Percentiles rank a stretch among this genome's conserved stretches.
Evolutionary conservation across 1,140 invertebrate species (phyloP).

Genomic region (Pachyrhynchus sulphureomaculatus): DNA sequence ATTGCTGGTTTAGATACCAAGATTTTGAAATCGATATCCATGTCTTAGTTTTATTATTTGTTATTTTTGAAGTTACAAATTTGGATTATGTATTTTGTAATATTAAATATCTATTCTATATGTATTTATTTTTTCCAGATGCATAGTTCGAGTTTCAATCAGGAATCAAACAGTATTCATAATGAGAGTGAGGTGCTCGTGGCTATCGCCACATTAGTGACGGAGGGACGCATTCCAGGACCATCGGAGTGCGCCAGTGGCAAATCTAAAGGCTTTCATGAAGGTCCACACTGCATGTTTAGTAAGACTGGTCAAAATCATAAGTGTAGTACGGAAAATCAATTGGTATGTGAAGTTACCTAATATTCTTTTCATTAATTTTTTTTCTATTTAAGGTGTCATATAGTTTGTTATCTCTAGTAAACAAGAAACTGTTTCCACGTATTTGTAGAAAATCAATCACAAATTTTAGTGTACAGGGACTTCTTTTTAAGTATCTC

Average conservation of each 20-base stretch:
- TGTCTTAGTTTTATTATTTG: too few relatives aligned
- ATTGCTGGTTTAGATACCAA: too few relatives aligned
- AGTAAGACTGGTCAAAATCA: slow-evolving; percentile 53
- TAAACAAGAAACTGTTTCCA: too few relatives aligned
- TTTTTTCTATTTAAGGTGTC: not conserved
- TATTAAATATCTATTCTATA: too few relatives aligned
- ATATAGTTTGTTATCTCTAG: too few relatives aligned
- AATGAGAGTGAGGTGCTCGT: slow-evolving; percentile 58
- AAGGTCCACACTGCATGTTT: slow-evolving; percentile 71
- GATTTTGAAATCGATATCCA: too few relatives aligned
- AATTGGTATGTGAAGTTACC: slow-evolving; percentile 54
- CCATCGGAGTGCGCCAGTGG: slow-evolving; percentile 44
- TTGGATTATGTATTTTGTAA: too few relatives aligned
- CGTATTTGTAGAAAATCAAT: too few relatives aligned
- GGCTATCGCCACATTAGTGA: slow-evolving; percentile 67
- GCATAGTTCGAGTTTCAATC: slow-evolving; percentile 45
- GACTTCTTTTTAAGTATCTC: too few relatives aligned
- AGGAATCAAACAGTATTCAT: slow-evolving; percentile 32
- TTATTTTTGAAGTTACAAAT: too few relatives aligned
- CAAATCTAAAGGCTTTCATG: slow-evolving; percentile 62
- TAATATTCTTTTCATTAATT: not conserved
- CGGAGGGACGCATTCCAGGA: slow-evolving; percentile 68
- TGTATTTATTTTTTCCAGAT: slow-evolving; percentile 36
- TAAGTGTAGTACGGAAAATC: slow-evolving; percentile 57
- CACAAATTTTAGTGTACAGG: too few relatives aligned